Evolutionary conservation across 1,140 invertebrate genomes (phyloP).

Genomic region (Lasioglossum albipes): DNA sequence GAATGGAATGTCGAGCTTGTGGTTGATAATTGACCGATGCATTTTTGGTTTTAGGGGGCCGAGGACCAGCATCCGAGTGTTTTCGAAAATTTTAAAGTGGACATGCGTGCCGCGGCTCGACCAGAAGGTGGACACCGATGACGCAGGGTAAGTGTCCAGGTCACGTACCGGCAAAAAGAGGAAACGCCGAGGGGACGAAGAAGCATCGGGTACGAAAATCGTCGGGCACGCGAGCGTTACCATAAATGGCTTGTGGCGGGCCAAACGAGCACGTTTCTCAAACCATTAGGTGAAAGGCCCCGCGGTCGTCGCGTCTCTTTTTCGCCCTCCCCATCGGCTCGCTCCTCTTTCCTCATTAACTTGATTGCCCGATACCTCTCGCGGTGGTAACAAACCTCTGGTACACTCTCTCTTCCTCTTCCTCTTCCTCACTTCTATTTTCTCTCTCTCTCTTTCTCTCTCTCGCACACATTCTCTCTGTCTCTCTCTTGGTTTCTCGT

Average conservation of each 20-base stretch:
- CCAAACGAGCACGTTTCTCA: conserved; percentile 41
- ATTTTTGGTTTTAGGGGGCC: conserved; percentile 30
- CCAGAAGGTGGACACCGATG: conserved; percentile 54
- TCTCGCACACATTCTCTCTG: no score
- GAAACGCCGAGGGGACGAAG: not conserved
- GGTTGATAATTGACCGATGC: no score
- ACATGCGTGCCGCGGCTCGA: conserved; percentile 50
- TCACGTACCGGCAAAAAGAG: not conserved
- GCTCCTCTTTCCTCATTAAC: conserved; percentile 45
- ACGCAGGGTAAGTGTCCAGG: conserved; percentile 50
- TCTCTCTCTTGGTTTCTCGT: no score
- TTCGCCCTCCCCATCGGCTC: not conserved
- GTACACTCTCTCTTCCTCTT: not conserved
- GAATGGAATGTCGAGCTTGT: no score
- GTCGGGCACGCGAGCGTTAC: not conserved
- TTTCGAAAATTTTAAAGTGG: conserved; percentile 53
- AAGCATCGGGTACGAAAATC: conserved; percentile 9
- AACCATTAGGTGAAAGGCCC: conserved; percentile 52
- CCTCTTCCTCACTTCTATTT: not conserved
- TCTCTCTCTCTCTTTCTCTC: no score
- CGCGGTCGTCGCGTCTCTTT: conserved; percentile 10
- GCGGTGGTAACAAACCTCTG: conserved; percentile 31
- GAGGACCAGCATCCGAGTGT: not conserved
- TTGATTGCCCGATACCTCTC: conserved; percentile 46
- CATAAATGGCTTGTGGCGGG: conserved; percentile 40